Base-by-base conservation (phyloP, 2,113 vertebrate genomes). In the Coptodon rendalli region DNA sequence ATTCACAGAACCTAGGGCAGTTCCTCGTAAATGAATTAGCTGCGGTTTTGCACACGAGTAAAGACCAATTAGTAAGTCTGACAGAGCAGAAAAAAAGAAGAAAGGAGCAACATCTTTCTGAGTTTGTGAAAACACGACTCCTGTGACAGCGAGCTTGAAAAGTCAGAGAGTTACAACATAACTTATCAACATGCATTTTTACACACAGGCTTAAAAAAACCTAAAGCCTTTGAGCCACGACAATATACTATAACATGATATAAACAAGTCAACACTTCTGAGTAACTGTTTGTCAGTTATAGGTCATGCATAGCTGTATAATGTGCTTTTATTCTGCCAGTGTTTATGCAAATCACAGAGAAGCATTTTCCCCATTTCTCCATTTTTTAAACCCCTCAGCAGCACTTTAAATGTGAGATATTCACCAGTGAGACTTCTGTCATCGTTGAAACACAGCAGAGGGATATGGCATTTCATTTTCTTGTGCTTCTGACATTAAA, bases 1-100 rank as follows among this genome's bases (percentile, higher is more conserved):
- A 73, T 95, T 96, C 94, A 93, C 80, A 93, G 92, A 95, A 95
- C 31, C 53, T n/a, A 87, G 34, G 13, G 48, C 61, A 82, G 40
- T 93, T 94, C 85, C 84, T n/a, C 6, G 93, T 94, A 93, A 54
- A 88, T 71, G 53, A 91, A 91, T 89, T 86, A 89, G 84, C 89
- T 83, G 87, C 29, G 40, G 87, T 84, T 92, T 81, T 73, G 52
- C 82, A 81, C 14, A 31, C 2, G 7, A 52, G 36, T 83, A 7
- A 79, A 73, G 17, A 38, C 29, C 57, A 92, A 93, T 92, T 89
- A 90, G 66, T 10, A 50, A 80, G 16, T 29, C 83, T 93, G 84
- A 91, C 48, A 16, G 80, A 56, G 80, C 57, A 89, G 27, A 76
- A 79, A 78, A 85, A 82, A 83, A 16, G 27, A 22, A n/a, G 10